These are phyloP conservation scores for Chalcosyrphus nemorum DNA, from an alignment of 2,888 invertebrate species.

Conservation along the genomic window DNA sequence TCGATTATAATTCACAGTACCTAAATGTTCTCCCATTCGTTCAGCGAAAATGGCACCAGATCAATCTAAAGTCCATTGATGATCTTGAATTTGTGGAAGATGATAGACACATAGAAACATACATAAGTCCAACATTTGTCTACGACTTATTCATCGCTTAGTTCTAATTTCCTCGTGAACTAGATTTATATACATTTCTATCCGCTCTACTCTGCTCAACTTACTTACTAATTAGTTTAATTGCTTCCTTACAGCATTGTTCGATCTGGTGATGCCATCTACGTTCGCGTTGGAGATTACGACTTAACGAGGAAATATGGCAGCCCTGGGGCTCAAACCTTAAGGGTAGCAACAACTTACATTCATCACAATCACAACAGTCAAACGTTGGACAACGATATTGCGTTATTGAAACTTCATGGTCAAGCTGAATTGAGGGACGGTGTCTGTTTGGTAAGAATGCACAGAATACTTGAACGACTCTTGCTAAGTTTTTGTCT, in stretches of 20 bases:
- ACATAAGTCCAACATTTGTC: no score
- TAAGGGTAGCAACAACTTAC: slow-evolving; percentile 95
- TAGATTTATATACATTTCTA: no score
- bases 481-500: slow-evolving; percentile 77
- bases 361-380: slow-evolving; percentile 98
- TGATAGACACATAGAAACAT: no score
- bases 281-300: slow-evolving; percentile 95
- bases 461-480: not conserved
- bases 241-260: slow-evolving; percentile 86
- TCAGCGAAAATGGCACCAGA: no score
- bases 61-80: no score
- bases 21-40: no score
- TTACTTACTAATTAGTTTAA: not conserved
- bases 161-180: no score
- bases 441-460: slow-evolving; percentile 84
- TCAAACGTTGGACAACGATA: slow-evolving; percentile 96
- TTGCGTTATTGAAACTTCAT: slow-evolving; percentile 93
- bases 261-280: slow-evolving; percentile 96
- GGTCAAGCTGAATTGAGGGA: slow-evolving; percentile 94
- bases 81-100: no score
- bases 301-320: slow-evolving; percentile 95
- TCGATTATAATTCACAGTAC: no score
- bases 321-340: slow-evolving; percentile 94
- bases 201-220: not conserved
- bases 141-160: no score